Evolutionary conservation across 2,113 vertebrate genomes (phyloP).

Genomic region (Lophura nycthemera): DNA sequence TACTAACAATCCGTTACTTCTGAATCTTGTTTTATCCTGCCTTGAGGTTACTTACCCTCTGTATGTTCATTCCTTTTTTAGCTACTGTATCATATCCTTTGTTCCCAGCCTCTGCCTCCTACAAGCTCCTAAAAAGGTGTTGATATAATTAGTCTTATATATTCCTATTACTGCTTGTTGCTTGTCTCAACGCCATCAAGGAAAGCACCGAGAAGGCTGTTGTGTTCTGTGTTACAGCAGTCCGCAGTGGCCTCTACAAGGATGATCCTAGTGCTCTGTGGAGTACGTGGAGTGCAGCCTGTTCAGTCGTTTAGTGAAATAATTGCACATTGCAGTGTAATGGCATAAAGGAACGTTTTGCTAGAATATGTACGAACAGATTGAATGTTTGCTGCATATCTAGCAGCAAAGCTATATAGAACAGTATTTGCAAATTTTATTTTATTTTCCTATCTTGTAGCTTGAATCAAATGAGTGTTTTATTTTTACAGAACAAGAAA

Average conservation of each 20-base stretch:
- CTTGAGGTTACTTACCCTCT: background rate
- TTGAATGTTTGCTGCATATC: background rate
- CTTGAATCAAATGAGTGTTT: background rate
- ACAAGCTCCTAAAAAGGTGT: background rate
- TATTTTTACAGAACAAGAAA: background rate
- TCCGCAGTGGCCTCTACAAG: background rate
- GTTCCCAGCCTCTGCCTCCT: background rate
- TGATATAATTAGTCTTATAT: background rate
- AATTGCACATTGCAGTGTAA: background rate
- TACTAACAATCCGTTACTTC: background rate
- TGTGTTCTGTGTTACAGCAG: background rate
- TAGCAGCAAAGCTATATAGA: background rate
- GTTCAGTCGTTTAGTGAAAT: background rate
- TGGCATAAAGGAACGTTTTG: background rate
- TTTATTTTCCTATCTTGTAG: background rate
- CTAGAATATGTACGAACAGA: background rate
- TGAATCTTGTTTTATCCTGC: background rate
- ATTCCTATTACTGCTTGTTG: background rate
- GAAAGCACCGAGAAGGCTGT: background rate
- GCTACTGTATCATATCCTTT: background rate
- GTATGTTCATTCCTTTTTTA: background rate
- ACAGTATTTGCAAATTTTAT: background rate
- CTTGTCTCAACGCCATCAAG: background rate
- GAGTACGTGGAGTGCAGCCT: background rate
- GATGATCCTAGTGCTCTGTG: background rate